phyloP scores from a whole-genome alignment of 2,797 vertebrate genomes.

The Trachops cirrhosus region DNA sequence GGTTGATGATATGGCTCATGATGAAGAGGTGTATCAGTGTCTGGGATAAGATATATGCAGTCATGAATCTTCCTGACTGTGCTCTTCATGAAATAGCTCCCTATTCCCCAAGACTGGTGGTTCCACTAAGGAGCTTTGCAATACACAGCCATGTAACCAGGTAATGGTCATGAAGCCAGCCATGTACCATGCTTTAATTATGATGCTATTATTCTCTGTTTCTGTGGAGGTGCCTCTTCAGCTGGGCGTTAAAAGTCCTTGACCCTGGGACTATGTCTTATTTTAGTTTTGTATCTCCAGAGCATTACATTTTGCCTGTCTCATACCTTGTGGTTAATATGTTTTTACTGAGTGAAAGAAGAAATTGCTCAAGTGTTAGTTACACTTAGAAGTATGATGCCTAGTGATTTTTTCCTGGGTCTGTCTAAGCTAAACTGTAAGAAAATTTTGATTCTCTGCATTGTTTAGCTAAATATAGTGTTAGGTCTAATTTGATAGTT shows the following conservation, averaged over 20 bases:
- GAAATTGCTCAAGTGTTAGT: not conserved
- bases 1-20: not conserved
- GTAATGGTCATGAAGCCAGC: not conserved
- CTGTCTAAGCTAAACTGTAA: not conserved
- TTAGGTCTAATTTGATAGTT: not conserved
- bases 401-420: not conserved
- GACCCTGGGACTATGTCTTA: not conserved
- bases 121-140: not conserved
- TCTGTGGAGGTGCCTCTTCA: not conserved
- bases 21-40: not conserved
- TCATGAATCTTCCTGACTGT: not conserved
- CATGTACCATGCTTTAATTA: not conserved
- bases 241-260: not conserved
- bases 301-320: not conserved
- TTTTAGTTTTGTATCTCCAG: not conserved
- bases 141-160: not conserved
- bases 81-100: not conserved
- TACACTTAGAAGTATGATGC: not conserved
- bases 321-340: not conserved
- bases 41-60: not conserved
- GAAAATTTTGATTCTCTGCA: not conserved
- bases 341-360: not conserved
- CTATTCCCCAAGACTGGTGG: not conserved
- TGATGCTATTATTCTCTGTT: not conserved
- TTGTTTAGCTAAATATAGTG: not conserved